A percentile compares a stretch with the other conserved stretches of the same genome.
Evolutionary conservation across 2,888 invertebrate species (phyloP).

Genomic region (Drosophila robusta): DNA sequence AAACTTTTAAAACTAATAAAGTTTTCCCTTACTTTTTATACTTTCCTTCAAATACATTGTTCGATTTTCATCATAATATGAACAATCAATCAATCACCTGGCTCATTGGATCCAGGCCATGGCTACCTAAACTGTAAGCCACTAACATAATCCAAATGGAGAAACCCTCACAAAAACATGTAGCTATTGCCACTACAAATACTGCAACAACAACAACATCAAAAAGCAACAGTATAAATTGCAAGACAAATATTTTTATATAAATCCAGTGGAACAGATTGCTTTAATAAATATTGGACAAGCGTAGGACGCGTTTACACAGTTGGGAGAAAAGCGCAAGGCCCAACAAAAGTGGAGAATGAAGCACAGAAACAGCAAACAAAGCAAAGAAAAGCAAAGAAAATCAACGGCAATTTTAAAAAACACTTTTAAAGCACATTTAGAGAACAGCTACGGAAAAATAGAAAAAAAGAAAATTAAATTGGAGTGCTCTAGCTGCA

Average conservation of each 20-base stretch:
- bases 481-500: not conserved
- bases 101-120: not conserved
- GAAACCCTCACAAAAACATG: conserved; percentile 24
- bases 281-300: conserved; percentile 77
- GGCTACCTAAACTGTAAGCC: no score
- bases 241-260: conserved; percentile 72
- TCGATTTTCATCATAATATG: no score
- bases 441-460: conserved; percentile 56
- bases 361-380: conserved; percentile 35
- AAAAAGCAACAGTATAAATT: conserved; percentile 50
- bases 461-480: conserved; percentile 12
- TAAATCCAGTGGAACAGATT: conserved; percentile 72
- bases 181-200: not conserved
- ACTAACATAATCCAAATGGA: conserved; percentile 1
- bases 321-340: conserved; percentile 24
- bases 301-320: conserved; percentile 67
- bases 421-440: conserved; percentile 80
- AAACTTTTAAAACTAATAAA: no score
- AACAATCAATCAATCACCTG: not conserved
- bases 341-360: conserved; percentile 14
- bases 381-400: conserved; percentile 25
- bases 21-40: no score
- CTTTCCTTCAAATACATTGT: no score
- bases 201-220: conserved; percentile 1
- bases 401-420: conserved; percentile 66